phyloP scores from a whole-genome alignment of 2,888 invertebrate species.

The Aporophyla nigra region DNA sequence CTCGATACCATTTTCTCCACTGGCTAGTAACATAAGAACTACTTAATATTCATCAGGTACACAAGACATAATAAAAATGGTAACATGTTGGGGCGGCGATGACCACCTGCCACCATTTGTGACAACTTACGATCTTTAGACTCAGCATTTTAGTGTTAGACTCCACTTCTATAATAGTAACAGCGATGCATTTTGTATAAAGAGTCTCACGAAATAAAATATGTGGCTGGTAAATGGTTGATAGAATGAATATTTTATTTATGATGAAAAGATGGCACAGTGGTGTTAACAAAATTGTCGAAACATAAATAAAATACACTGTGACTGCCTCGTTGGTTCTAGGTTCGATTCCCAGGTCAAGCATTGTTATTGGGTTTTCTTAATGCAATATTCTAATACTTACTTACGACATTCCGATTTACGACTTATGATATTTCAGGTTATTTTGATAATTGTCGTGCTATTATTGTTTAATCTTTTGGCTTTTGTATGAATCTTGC shows the following conservation, averaged over 20 bases:
- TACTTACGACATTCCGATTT: no score
- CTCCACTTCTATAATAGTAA: slow-evolving; percentile 6
- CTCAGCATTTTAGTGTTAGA: slow-evolving; percentile 41
- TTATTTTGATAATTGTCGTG: no score
- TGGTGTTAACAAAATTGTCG: not conserved
- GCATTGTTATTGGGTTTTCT: no score
- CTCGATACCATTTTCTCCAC: slow-evolving; percentile 2
- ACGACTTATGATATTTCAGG: no score
- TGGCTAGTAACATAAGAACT: slow-evolving; percentile 1
- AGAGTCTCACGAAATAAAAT: slow-evolving; percentile 16
- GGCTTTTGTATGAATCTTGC: no score
- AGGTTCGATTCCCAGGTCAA: no score
- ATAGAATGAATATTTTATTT: slow-evolving; percentile 4
- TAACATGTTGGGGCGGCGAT: slow-evolving; percentile 13
- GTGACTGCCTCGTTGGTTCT: no score
- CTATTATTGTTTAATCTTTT: no score
- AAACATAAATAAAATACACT: not conserved
- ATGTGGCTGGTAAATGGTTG: not conserved
- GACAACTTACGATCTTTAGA: slow-evolving; percentile 33
- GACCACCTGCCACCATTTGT: slow-evolving; percentile 27
- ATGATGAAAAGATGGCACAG: not conserved
- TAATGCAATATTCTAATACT: no score
- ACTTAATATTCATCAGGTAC: slow-evolving; percentile 51
- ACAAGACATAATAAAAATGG: slow-evolving; percentile 39
- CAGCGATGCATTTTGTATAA: slow-evolving; percentile 39